Conservation (phyloP, 2,888 invertebrate species). For the Agrilus biguttatus region DNA sequence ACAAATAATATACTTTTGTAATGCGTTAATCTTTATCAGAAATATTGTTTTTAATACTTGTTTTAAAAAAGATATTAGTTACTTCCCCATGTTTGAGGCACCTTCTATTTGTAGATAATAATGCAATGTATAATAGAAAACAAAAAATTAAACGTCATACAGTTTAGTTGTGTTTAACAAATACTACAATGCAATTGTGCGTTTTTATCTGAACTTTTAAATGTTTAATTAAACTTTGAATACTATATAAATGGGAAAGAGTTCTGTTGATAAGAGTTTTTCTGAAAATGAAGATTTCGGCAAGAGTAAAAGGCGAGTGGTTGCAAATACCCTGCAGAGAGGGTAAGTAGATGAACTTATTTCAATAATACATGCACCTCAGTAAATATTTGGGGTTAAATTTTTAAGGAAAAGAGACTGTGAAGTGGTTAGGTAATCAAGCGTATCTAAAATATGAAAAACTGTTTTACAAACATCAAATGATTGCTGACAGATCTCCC, state of each 20-base stretch:
- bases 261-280: background rate
- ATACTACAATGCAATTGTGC: too few species aligned
- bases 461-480: slow-evolving; percentile 14
- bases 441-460: slow-evolving; percentile 33
- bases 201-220: too few species aligned
- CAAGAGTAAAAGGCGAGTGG: slow-evolving; percentile 40
- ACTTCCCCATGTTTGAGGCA: too few species aligned
- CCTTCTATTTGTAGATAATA: too few species aligned
- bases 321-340: slow-evolving; percentile 40
- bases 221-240: too few species aligned
- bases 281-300: slow-evolving; percentile 37
- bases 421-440: slow-evolving; percentile 40
- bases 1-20: too few species aligned
- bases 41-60: too few species aligned
- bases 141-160: too few species aligned
- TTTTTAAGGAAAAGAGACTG: slow-evolving; percentile 23
- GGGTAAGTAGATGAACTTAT: slow-evolving; percentile 23
- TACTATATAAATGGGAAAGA: slow-evolving; percentile 1
- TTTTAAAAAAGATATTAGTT: too few species aligned
- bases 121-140: too few species aligned
- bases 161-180: too few species aligned
- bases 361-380: background rate
- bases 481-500: slow-evolving; percentile 12
- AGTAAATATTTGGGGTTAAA: background rate
- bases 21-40: too few species aligned